Evolutionary conservation across 1,140 invertebrate genomes (phyloP), one percentile per base, ranked within the genome.

Genomic region (Drosophila neocordata): DNA sequence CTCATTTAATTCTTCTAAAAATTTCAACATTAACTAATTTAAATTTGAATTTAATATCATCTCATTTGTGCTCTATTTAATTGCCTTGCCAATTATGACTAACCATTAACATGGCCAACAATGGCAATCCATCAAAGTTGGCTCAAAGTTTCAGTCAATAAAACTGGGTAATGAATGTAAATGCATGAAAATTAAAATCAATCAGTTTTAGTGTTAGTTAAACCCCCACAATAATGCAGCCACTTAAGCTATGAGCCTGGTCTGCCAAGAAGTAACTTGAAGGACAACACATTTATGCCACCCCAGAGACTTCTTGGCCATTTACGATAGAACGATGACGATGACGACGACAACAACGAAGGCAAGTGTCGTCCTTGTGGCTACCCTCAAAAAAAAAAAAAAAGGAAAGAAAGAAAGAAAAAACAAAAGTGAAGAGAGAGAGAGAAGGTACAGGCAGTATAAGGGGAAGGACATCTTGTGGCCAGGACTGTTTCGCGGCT

Each of bases 161-260:
- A 73, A 82, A 69, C 55, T n/a, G 60, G 13, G 38, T 68, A 73
- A 87, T 82, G 65, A 87, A 88, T 88, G 72, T 70, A 77, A 88
- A 70, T 82, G 82, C 56, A 79, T 66, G 79, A 70, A 60, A 88
- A 90, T 90, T 88, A 90, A 90, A 90, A 90, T 90, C 88, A 90
- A 90, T 90, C 88, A 81, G 88, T 88, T 90, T 90, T 88, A 90
- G 82, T 88, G 83, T 88, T 72, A 66, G 79, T 74, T 90, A 90
- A 88, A 72, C 80, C 79, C 73, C 65, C 63, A 34, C 83, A 78
- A 90, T 90, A 90, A 90, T 83, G 83, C 83, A 80, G 88, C 79
- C 87, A 90, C 88, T 90, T 90, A 90, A 85, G 73, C 52, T 63
- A 70, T 68, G 48, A 72, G 44, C 56, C 59, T 48, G 41, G 41